Conservation (phyloP, 2,113 vertebrate species). For the Deroptyus accipitrinus region DNA sequence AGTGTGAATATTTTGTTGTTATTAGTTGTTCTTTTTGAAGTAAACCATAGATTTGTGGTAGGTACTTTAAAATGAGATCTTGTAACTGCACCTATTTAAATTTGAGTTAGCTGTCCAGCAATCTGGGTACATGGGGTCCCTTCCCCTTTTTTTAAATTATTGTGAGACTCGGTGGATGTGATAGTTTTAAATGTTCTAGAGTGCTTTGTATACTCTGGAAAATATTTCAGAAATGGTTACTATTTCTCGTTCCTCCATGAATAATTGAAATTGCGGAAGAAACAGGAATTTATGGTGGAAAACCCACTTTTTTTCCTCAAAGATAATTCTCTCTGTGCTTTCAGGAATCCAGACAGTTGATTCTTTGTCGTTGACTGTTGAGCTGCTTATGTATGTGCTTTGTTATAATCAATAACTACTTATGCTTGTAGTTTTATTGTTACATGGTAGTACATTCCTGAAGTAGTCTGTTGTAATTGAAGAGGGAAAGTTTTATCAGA, state of each 20-base stretch:
- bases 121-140: neutral
- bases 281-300: neutral
- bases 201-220: neutral
- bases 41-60: neutral
- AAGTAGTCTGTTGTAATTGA: neutral
- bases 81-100: neutral
- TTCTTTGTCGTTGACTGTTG: neutral
- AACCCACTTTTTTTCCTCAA: accelerated
- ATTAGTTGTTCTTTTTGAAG: neutral
- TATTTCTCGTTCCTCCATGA: neutral
- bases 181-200: neutral
- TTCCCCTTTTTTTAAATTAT: neutral
- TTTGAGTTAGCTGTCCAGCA: neutral
- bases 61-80: neutral
- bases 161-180: neutral
- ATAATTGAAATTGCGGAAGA: neutral
- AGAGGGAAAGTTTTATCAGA: neutral
- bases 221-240: neutral
- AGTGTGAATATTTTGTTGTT: neutral
- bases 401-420: neutral
- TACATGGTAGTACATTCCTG: neutral
- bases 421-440: neutral
- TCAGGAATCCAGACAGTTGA: neutral
- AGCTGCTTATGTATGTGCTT: neutral
- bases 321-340: neutral